These are phyloP conservation scores for Ochropleura plecta DNA, from an alignment of 2,888 invertebrate species.

Conservation along the genomic window DNA sequence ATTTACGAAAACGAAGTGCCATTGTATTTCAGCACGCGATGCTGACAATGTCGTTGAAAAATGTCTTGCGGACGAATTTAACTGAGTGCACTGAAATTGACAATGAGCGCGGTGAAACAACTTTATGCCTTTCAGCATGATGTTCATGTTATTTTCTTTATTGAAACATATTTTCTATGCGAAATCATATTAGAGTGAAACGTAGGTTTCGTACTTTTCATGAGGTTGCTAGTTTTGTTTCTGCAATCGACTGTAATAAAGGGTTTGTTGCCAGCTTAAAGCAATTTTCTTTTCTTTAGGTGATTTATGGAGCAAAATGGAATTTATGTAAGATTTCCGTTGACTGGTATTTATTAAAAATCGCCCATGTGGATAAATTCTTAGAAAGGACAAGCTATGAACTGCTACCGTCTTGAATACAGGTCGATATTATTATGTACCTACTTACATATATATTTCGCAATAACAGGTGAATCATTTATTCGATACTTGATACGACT, in stretches of 20 bases:
- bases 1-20: constrained; percentile 66
- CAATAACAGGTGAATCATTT: constrained; percentile 53
- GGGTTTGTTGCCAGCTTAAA: not conserved
- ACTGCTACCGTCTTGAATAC: constrained; percentile 32
- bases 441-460: constrained; percentile 3
- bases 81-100: constrained; percentile 73
- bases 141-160: constrained; percentile 60
- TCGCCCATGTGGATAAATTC: constrained; percentile 6
- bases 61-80: constrained; percentile 64
- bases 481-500: constrained; percentile 33
- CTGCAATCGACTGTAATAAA: not conserved
- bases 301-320: not conserved
- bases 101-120: constrained; percentile 61
- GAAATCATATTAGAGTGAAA: constrained; percentile 27
- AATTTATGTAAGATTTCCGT: not conserved
- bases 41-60: constrained; percentile 70
- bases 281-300: not conserved
- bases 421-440: constrained; percentile 18
- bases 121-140: constrained; percentile 58
- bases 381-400: constrained; percentile 20
- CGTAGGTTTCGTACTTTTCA: constrained; percentile 6
- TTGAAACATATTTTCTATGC: constrained; percentile 56
- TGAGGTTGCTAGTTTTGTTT: constrained; percentile 2
- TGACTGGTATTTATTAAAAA: not conserved
- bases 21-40: constrained; percentile 70